Base-by-base conservation (phyloP, 2,113 vertebrate species). In the Tyrannus savana region DNA sequence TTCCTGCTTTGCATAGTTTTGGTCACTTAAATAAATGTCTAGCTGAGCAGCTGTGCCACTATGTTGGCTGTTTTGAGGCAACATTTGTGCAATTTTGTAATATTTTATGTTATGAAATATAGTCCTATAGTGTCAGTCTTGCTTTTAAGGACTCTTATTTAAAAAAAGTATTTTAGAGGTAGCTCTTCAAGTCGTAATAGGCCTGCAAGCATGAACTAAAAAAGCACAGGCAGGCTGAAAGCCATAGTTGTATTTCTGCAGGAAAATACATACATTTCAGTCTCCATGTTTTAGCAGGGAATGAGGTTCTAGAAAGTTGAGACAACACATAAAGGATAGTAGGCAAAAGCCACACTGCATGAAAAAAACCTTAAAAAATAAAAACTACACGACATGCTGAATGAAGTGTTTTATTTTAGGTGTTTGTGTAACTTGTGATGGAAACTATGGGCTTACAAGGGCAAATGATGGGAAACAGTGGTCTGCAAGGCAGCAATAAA, bases 401-500 rank as follows among this genome's bases (percentile, higher is more conserved):
- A 73, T 67, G 5, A 74, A 86, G 76, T 47, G 15, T 56, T 90
- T 87, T 93, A 62, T 69, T 95, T 83, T 74, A 90, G 27, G 27
- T 41, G 25, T 49, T 81, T 89, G n/a, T 94, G 37, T 60, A 58
- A 35, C 79, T 80, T 78, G 28, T 56, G 89, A 68, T 68, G 93
- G 88, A 53, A 94, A 86, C 67, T 71, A 2, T 14, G 46, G 82
- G 21, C 41, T 84, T 92, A 49, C 72, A 75, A 10, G 76, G 84
- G 76, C n/a, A 92, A 89, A 46, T 42, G 76, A 68, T 94, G 96
- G 88, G 95, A 96, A 96, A 90, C 50, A 52, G 90, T 77, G 85
- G 47, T 92, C 59, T 91, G 76, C 33, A 66, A 88, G 80, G 89
- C 79, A 56, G 95, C 90, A 93, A 62, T 96, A 97, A 94, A 93